phyloP scores from a whole-genome alignment of 2,113 vertebrate genomes.

The Corynorhinus townsendii region DNA sequence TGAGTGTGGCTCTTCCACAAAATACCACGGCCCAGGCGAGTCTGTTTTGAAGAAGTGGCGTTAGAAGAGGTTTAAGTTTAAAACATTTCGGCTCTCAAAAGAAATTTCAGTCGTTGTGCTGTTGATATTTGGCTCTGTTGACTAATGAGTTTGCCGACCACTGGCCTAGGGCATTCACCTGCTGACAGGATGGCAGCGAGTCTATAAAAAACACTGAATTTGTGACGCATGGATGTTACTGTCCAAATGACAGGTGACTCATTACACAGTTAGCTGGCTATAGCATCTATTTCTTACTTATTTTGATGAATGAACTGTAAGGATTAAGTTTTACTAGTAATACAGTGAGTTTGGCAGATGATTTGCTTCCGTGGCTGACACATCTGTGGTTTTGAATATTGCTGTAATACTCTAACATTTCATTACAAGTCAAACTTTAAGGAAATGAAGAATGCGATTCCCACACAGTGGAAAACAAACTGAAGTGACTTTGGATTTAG shows the following conservation, averaged over 20 bases:
- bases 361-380: conserved; percentile 63
- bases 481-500: conserved; percentile 96
- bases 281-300: background rate
- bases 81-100: too few species aligned
- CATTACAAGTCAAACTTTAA: conserved; percentile 65
- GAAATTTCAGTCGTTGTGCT: too few species aligned
- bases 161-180: conserved; percentile 61
- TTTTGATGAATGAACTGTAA: background rate
- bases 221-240: background rate
- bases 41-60: too few species aligned
- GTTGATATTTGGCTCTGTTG: too few species aligned
- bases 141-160: too few species aligned
- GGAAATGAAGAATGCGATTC: conserved; percentile 73
- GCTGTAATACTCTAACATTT: conserved; percentile 93
- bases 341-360: conserved; percentile 15
- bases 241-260: conserved; percentile 4
- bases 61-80: too few species aligned
- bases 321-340: conserved; percentile 8
- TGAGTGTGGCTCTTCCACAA: too few species aligned
- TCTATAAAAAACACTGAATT: conserved; percentile 35
- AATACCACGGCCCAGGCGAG: too few species aligned
- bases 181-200: conserved; percentile 44
- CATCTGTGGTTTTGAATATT: conserved; percentile 86
- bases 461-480: conserved; percentile 92
- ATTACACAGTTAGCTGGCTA: background rate